phyloP scores from a whole-genome alignment of 2,797 vertebrate genomes.

The Squalus acanthias region DNA sequence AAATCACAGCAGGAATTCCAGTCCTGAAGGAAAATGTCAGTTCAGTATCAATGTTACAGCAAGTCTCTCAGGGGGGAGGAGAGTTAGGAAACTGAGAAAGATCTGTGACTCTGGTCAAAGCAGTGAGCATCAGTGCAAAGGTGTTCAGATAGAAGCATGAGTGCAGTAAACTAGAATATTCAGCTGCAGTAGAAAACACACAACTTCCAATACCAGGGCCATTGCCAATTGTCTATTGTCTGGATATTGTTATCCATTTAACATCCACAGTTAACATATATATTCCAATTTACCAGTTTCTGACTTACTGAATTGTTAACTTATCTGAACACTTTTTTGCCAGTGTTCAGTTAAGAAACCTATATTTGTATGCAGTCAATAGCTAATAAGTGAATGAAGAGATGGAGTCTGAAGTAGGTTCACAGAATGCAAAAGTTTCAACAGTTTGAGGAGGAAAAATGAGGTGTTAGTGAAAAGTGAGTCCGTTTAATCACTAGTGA shows the following conservation, averaged over 20 bases:
- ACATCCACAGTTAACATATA: neutral
- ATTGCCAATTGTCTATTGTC: neutral
- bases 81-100: neutral
- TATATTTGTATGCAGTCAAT: too few species aligned
- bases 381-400: too few species aligned
- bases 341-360: neutral
- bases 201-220: neutral
- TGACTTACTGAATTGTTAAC: neutral
- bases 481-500: too few species aligned
- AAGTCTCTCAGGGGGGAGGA: neutral
- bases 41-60: neutral
- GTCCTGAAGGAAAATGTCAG: neutral
- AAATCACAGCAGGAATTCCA: neutral
- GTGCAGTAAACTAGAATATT: neutral
- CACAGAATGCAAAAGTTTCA: too few species aligned
- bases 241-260: neutral
- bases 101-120: neutral
- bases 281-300: neutral
- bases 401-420: too few species aligned
- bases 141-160: neutral
- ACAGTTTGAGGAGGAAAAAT: too few species aligned
- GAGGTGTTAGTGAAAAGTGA: too few species aligned
- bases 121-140: neutral
- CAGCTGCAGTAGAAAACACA: neutral
- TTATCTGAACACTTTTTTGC: neutral